Evolutionary conservation across 2,888 invertebrate genomes (phyloP).

Genomic region (Malachius bipustulatus): DNA sequence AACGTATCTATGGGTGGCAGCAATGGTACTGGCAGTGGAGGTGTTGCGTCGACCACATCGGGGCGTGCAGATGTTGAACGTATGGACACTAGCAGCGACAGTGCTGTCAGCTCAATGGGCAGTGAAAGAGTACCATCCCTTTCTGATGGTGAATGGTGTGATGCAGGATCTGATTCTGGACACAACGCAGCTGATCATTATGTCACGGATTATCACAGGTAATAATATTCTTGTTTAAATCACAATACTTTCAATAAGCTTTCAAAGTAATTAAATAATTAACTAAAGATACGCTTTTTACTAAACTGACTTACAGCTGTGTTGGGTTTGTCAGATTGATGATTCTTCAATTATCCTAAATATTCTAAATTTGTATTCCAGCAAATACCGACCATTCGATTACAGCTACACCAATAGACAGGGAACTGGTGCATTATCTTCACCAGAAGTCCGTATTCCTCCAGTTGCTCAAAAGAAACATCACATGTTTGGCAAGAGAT

Average conservation of each 20-base stretch:
- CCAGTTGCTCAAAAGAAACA: constrained; percentile 80
- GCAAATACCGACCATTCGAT: constrained; percentile 64
- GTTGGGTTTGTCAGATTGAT: too few relatives aligned
- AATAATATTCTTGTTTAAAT: constrained; percentile 12
- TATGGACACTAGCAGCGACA: constrained; percentile 78
- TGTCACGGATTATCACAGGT: constrained; percentile 66
- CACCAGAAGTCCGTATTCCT: constrained; percentile 42
- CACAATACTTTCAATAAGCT: too few relatives aligned
- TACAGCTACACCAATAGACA: constrained; percentile 51
- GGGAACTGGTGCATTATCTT: constrained; percentile 33
- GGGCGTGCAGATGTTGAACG: constrained; percentile 48
- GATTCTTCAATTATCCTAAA: too few relatives aligned
- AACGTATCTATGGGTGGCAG: too few relatives aligned
- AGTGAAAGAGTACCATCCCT: constrained; percentile 80
- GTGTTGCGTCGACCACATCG: constrained; percentile 28
- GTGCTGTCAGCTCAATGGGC: constrained; percentile 87
- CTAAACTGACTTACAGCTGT: too few relatives aligned
- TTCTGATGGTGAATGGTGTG: constrained; percentile 86
- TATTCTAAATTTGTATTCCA: constrained; percentile 31
- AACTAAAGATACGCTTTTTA: too few relatives aligned
- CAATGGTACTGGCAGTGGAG: constrained; percentile 33
- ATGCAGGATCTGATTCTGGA: constrained; percentile 70
- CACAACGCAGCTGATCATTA: constrained; percentile 50
- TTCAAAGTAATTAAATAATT: too few relatives aligned
- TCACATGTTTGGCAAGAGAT: constrained; percentile 83